A percentile compares a stretch with the other conserved stretches of the same genome.
These are phyloP conservation scores for Hybognathus amarus DNA, from an alignment of 2,797 vertebrate genomes.

Conservation along the genomic window DNA sequence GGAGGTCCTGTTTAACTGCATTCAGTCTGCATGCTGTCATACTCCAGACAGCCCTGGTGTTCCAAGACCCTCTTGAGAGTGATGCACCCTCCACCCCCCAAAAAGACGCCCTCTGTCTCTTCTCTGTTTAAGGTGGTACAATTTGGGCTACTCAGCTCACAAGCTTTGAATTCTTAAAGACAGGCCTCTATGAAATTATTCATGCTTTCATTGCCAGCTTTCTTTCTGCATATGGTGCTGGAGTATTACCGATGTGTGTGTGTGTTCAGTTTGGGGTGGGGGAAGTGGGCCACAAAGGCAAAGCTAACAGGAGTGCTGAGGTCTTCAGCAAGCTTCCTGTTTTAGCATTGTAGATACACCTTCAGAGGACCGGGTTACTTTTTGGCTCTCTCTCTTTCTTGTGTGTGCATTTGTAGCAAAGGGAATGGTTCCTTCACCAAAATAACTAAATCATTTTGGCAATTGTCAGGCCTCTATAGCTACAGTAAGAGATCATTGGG, in stretches of 20 bases:
- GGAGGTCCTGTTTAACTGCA: conserved; percentile 33
- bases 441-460: conserved; percentile 22
- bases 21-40: conserved; percentile 29
- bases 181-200: conserved; percentile 79
- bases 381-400: conserved; percentile 29
- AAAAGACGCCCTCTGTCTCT: conserved; percentile 29
- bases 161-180: conserved; percentile 81
- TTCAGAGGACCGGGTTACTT: conserved; percentile 43
- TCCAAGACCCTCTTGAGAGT: conserved; percentile 32
- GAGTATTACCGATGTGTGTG: conserved; percentile 62
- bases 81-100: conserved; percentile 3
- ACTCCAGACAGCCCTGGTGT: conserved; percentile 28
- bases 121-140: conserved; percentile 63
- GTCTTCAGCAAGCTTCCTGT: conserved; percentile 58
- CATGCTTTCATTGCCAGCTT: conserved; percentile 76
- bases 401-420: conserved; percentile 28
- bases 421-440: conserved; percentile 24
- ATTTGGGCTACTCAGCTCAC: conserved; percentile 77
- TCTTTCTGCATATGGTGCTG: conserved; percentile 69
- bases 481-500: conserved; percentile 28
- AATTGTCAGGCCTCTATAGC: conserved; percentile 13
- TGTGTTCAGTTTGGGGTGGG: conserved; percentile 46
- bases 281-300: conserved; percentile 60
- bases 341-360: conserved; percentile 65
- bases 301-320: conserved; percentile 58